These are phyloP conservation scores for Tetragonula carbonaria DNA, from an alignment of 2,888 invertebrate species.

Conservation along the genomic window DNA sequence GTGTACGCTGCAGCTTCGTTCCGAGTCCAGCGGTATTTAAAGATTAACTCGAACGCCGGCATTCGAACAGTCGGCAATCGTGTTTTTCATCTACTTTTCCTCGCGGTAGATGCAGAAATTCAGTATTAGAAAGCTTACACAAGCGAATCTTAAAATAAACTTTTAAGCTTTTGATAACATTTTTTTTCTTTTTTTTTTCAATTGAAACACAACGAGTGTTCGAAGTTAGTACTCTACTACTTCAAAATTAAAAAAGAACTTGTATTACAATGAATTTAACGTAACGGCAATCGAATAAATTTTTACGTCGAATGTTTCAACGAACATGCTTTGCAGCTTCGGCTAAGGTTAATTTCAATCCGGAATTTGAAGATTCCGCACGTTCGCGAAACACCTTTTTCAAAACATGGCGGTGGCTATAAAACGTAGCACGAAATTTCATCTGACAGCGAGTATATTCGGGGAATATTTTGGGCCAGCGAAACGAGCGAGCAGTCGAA, in stretches of 20 bases:
- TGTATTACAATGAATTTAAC: no score
- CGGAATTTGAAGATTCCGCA: neutral
- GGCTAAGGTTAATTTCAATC: neutral
- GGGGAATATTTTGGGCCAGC: constrained; percentile 24
- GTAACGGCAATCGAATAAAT: neutral
- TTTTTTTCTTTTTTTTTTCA: no score
- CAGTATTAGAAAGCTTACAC: neutral
- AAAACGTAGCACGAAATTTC: constrained; percentile 6
- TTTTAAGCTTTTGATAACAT: no score
- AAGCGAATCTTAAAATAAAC: no score
- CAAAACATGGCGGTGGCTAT: neutral
- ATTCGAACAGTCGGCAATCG: neutral
- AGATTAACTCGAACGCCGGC: neutral
- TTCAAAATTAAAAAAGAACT: no score
- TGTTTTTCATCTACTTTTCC: neutral
- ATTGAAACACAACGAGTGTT: no score
- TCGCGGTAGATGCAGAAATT: neutral
- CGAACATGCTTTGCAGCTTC: neutral
- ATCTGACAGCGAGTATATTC: constrained; percentile 18
- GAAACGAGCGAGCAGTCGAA: constrained; percentile 40
- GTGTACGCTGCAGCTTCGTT: neutral
- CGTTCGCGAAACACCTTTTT: neutral
- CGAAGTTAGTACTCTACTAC: no score
- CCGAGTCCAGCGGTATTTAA: neutral
- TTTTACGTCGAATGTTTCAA: neutral